These are phyloP conservation scores for Melipona quadrifasciata DNA, from an alignment of 1,140 invertebrate genomes.

Conservation along the genomic window DNA sequence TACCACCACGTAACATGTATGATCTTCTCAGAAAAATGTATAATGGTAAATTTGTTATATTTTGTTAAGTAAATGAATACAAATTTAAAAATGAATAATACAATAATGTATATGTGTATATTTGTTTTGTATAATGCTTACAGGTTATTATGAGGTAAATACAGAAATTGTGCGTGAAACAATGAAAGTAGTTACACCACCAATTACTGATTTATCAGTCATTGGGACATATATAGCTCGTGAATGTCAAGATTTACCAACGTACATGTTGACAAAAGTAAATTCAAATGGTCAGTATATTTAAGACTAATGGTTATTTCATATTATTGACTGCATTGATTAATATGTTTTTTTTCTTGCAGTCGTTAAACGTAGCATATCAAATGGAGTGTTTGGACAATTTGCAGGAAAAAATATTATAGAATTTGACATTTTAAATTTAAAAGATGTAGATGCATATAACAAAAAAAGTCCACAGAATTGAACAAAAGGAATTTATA, in stretches of 20 bases:
- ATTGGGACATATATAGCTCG: constrained; percentile 87
- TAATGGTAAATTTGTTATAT: constrained; percentile 80
- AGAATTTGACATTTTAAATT: constrained; percentile 88
- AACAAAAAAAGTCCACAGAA: constrained; percentile 62
- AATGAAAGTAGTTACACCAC: constrained; percentile 89
- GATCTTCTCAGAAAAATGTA: constrained; percentile 92
- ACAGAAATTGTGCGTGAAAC: constrained; percentile 89
- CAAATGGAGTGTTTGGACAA: constrained; percentile 86
- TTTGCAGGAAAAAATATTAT: constrained; percentile 89
- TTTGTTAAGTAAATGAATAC: background rate
- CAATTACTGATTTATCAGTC: constrained; percentile 85
- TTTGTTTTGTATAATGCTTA: constrained; percentile 8
- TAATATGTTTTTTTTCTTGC: constrained; percentile 70
- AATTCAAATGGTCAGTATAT: constrained; percentile 70
- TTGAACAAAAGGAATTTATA: constrained; percentile 55
- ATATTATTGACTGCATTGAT: constrained; percentile 14
- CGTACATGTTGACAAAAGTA: constrained; percentile 88
- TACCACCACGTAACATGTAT: constrained; percentile 89
- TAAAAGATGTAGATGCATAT: constrained; percentile 71
- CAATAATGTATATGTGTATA: background rate
- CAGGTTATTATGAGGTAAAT: constrained; percentile 92
- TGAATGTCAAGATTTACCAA: constrained; percentile 87
- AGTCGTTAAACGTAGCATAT: constrained; percentile 88
- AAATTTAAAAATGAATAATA: background rate
- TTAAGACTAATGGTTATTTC: constrained; percentile 23